Conservation (phyloP, 37 sponge, comb jelly and placozoan species). For the Hexactinellida sp. region DNA sequence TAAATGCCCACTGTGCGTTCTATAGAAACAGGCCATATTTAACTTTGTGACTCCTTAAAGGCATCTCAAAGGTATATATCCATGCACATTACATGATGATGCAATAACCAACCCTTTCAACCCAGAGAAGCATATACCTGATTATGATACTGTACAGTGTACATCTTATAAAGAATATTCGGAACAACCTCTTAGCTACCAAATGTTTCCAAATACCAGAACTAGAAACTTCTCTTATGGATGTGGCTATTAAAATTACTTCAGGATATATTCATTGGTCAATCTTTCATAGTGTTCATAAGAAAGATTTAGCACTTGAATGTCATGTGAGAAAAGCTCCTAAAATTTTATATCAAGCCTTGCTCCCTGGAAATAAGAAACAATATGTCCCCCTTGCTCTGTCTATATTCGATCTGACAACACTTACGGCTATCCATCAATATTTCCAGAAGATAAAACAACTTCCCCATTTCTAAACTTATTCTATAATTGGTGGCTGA, state of each 20-base stretch:
- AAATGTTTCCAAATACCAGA: neutral
- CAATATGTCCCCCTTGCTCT: neutral
- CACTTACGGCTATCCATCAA: neutral
- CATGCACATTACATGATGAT: neutral
- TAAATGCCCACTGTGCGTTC: too few relatives aligned
- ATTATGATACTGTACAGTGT: neutral
- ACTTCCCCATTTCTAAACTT: neutral
- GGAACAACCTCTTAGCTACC: constrained; percentile 5
- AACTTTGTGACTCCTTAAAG: too few relatives aligned
- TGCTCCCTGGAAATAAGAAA: neutral
- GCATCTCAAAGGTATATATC: too few relatives aligned
- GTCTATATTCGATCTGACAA: neutral
- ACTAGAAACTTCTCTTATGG: neutral
- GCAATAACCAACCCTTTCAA: neutral
- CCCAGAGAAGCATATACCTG: neutral
- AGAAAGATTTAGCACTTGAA: neutral
- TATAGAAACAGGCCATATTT: too few relatives aligned
- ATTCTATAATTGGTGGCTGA: neutral
- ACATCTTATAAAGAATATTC: neutral
- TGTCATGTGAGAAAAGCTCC: neutral
- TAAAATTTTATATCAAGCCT: neutral
- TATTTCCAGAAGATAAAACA: constrained; percentile 8
- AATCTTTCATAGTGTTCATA: neutral
- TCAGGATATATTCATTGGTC: neutral
- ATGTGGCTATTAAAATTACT: neutral